Percentiles rank a stretch among this genome's conserved stretches.
Conservation (phyloP, 1,140 invertebrate species). For the Hesperophylax magnus region DNA sequence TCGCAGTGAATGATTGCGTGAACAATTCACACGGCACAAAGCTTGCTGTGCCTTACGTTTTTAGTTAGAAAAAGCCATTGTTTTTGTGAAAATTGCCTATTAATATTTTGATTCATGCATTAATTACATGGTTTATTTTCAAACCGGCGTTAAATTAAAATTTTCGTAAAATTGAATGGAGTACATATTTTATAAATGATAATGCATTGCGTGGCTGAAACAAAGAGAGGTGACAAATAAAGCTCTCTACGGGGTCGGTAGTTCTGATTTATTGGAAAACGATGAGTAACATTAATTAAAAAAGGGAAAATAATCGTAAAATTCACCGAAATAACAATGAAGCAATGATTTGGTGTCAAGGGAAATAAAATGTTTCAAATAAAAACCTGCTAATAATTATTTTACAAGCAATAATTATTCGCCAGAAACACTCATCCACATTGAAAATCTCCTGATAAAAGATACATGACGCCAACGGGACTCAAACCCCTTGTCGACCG, state of each 20-base stretch:
- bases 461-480: no score
- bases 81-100: conserved; percentile 1
- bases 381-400: no score
- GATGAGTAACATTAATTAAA: no score
- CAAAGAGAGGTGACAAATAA: not conserved
- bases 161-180: not conserved
- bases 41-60: not conserved
- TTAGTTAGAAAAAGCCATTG: conserved; percentile 3
- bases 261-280: no score
- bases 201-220: not conserved
- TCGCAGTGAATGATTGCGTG: conserved; percentile 5
- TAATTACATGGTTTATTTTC: not conserved
- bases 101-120: conserved; percentile 7
- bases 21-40: not conserved
- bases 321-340: no score
- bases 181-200: not conserved
- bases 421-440: no score
- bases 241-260: not conserved
- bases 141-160: not conserved
- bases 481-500: no score
- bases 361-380: no score
- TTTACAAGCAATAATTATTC: no score
- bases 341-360: no score
- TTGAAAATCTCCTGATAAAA: no score
- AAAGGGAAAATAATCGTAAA: no score